Evolutionary conservation across 2,888 invertebrate species (phyloP).

Genomic region (Peribatodes rhomboidaria): DNA sequence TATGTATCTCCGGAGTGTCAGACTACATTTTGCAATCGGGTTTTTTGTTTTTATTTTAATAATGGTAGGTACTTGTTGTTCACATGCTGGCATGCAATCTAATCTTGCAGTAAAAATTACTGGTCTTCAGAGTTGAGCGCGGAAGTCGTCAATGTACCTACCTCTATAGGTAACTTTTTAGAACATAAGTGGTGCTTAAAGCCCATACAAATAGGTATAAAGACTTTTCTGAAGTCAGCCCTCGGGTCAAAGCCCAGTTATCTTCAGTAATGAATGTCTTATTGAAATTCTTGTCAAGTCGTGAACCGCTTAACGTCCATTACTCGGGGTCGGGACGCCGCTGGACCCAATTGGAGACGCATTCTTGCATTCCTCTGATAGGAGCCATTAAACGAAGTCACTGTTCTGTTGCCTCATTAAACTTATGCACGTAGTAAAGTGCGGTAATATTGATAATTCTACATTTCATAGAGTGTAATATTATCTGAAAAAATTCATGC

Average conservation of each 20-base stretch:
- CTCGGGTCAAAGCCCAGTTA: not conserved
- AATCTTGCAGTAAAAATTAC: not conserved
- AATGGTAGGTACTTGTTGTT: no score
- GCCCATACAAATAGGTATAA: not conserved
- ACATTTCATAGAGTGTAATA: not conserved
- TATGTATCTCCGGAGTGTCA: no score
- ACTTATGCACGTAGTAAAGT: not conserved
- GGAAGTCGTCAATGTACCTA: no score
- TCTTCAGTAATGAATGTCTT: conserved; percentile 19
- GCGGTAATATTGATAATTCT: not conserved
- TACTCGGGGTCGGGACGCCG: conserved; percentile 37
- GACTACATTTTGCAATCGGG: no score
- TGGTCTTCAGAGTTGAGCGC: no score
- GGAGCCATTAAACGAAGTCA: conserved; percentile 12
- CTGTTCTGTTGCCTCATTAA: conserved; percentile 1
- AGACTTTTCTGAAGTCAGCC: not conserved
- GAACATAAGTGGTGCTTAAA: no score
- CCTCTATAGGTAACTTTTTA: no score
- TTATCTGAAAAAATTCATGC: not conserved
- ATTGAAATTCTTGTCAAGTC: conserved; percentile 54
- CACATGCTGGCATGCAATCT: not conserved
- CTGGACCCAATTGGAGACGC: conserved; percentile 45
- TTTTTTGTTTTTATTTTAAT: no score
- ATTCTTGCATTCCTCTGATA: conserved; percentile 47
- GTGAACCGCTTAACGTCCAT: conserved; percentile 52